Evolutionary conservation across 2,888 invertebrate genomes (phyloP).

Genomic region (Stenotaenia linearis): DNA sequence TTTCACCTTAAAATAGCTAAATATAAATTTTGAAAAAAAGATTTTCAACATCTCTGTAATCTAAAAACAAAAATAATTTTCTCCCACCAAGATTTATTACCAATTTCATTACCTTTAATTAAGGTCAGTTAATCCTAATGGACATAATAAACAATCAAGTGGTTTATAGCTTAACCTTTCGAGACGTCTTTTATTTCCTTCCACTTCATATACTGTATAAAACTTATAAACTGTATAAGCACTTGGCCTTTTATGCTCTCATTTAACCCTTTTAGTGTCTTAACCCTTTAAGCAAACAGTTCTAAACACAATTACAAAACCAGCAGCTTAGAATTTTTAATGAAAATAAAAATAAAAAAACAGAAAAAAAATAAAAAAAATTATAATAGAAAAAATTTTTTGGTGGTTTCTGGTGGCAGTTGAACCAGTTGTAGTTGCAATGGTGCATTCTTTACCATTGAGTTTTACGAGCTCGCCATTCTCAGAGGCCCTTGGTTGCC

Average conservation of each 20-base stretch:
- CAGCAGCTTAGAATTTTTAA: not conserved
- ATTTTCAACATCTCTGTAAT: too few species aligned
- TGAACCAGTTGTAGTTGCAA: not conserved
- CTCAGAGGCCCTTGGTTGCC: not conserved
- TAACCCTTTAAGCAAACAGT: not conserved
- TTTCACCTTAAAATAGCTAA: too few species aligned
- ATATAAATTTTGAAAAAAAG: too few species aligned
- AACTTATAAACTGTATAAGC: not conserved
- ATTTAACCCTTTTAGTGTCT: not conserved
- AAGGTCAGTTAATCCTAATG: not conserved
- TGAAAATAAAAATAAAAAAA: not conserved
- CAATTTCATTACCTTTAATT: not conserved
- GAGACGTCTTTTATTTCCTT: not conserved
- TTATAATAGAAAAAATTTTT: not conserved
- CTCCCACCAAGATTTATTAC: not conserved
- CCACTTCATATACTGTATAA: not conserved
- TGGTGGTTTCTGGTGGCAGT: not conserved
- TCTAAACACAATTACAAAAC: not conserved
- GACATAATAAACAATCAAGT: not conserved
- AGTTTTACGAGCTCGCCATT: conserved; percentile 19
- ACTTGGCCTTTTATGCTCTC: not conserved
- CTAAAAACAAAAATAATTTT: too few species aligned
- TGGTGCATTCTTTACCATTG: conserved; percentile 29
- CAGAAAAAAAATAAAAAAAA: not conserved
- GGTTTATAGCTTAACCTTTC: not conserved